Conservation (phyloP, 2,113 vertebrate species). For the Potamarius usumacintae region DNA sequence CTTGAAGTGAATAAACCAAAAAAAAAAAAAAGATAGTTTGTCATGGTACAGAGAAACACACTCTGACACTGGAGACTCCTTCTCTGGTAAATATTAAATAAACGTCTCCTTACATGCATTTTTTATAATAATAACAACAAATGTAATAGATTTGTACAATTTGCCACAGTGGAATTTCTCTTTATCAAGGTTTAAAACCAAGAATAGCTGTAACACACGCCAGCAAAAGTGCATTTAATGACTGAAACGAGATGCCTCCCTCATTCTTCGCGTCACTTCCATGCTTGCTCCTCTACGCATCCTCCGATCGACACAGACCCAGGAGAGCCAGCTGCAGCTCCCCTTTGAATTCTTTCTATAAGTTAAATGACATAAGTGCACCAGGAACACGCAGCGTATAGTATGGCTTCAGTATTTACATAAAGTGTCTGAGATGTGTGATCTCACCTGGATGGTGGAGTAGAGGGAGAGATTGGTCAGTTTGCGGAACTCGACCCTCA, state of each 20-base stretch:
- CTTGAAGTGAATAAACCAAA: background rate
- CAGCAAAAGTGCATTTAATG: background rate
- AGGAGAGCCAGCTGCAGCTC: slow-evolving; percentile 54
- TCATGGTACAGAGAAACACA: no score
- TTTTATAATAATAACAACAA: background rate
- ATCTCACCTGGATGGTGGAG: slow-evolving; percentile 58
- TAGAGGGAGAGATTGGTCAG: slow-evolving; percentile 73
- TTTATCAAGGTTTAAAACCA: background rate
- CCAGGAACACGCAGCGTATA: background rate
- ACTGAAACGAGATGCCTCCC: background rate
- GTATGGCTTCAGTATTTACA: background rate
- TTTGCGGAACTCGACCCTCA: slow-evolving; percentile 67
- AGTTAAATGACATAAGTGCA: background rate
- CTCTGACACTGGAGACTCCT: background rate
- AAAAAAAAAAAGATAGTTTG: background rate
- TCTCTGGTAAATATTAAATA: background rate
- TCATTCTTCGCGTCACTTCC: background rate
- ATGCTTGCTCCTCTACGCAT: slow-evolving; percentile 14
- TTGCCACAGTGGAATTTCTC: background rate
- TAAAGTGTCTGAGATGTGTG: background rate
- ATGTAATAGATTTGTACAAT: background rate
- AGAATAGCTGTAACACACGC: background rate
- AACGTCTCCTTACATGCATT: background rate
- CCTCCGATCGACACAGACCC: slow-evolving; percentile 56
- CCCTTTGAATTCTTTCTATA: slow-evolving; percentile 58